Conservation (phyloP, 2,797 vertebrate genomes). For the Pseudocheirus occidentalis region DNA sequence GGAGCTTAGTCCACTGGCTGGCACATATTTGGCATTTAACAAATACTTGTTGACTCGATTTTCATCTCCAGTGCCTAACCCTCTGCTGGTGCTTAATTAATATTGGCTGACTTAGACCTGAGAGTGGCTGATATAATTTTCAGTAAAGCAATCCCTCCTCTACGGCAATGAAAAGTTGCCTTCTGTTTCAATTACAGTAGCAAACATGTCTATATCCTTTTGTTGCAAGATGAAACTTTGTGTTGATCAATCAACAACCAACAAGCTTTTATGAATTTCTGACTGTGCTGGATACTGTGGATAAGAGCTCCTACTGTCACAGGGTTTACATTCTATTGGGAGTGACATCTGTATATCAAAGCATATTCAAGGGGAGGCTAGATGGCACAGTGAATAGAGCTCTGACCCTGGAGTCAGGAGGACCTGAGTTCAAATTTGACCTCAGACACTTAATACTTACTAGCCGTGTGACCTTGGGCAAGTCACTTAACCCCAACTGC, state of each 20-base stretch:
- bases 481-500: no score
- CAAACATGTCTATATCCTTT: conserved; percentile 59
- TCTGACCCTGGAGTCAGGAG: no score
- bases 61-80: neutral
- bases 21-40: neutral
- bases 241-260: neutral
- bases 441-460: no score
- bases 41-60: neutral
- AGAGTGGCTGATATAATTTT: conserved; percentile 66
- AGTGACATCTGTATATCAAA: neutral
- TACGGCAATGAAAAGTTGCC: conserved; percentile 68
- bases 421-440: no score
- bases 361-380: neutral
- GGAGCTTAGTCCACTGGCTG: neutral
- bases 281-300: neutral
- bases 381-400: no score
- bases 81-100: neutral
- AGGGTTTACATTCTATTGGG: neutral
- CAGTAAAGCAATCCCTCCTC: conserved; percentile 53
- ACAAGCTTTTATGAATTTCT: neutral
- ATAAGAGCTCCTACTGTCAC: neutral
- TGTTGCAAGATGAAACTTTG: conserved; percentile 54
- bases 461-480: no score
- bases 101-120: conserved; percentile 22
- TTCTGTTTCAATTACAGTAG: conserved; percentile 53